phyloP scores from a whole-genome alignment of 1,140 invertebrate species.

The Bombus affinis region DNA sequence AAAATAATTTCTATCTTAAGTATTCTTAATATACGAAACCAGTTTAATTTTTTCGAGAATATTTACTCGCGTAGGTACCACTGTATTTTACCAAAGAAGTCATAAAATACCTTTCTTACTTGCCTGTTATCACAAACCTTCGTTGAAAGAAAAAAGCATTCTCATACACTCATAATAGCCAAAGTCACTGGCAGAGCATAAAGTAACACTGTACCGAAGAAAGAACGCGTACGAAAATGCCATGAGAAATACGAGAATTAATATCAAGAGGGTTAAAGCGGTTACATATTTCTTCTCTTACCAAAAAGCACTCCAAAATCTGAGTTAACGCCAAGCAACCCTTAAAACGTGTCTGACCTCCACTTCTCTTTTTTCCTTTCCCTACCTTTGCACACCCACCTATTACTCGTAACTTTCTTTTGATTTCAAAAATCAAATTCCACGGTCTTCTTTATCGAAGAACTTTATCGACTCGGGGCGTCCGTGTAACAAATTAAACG shows the following conservation, averaged over 20 bases:
- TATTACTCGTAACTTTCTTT: not conserved
- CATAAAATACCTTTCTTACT: not conserved
- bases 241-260: not conserved
- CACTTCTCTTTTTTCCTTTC: not conserved
- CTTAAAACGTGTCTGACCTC: not conserved
- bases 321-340: not conserved
- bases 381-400: not conserved
- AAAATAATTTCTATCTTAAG: not conserved
- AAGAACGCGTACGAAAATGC: not conserved
- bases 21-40: not conserved
- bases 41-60: not conserved
- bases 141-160: not conserved
- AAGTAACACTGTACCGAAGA: not conserved
- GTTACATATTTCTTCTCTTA: not conserved
- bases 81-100: not conserved
- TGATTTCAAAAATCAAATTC: slow-evolving; percentile 19
- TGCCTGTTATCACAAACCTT: not conserved
- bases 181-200: not conserved
- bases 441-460: slow-evolving; percentile 3
- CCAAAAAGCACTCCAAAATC: not conserved
- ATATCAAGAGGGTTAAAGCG: not conserved
- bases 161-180: not conserved
- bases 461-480: slow-evolving; percentile 18
- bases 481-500: slow-evolving; percentile 28
- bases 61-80: not conserved